These are phyloP conservation scores for Sylvilagus floridanus DNA, from an alignment of 2,797 vertebrate species.

Conservation along the genomic window DNA sequence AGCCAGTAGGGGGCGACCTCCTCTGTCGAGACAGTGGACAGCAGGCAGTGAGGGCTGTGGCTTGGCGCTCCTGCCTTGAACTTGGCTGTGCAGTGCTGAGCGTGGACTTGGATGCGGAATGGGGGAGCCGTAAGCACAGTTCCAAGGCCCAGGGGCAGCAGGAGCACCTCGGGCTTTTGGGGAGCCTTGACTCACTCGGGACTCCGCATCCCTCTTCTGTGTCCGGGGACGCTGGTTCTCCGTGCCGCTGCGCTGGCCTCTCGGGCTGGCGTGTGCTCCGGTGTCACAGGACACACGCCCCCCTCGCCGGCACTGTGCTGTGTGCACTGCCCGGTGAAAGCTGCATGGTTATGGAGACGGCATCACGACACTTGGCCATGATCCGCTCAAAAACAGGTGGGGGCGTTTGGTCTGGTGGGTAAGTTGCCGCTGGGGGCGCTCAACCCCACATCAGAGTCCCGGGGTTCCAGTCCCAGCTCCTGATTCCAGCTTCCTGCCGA, in stretches of 20 bases:
- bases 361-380: neutral
- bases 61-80: fast-evolving
- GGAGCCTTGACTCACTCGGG: neutral
- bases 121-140: fast-evolving
- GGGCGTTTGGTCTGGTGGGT: too few species aligned
- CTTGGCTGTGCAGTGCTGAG: neutral
- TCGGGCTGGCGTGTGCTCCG: fast-evolving
- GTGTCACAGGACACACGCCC: fast-evolving
- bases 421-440: too few species aligned
- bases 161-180: fast-evolving
- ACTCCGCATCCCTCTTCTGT: fast-evolving
- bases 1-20: fast-evolving
- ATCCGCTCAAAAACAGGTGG: neutral
- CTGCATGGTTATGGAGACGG: neutral
- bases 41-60: too few species aligned
- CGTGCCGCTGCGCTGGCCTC: fast-evolving
- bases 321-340: fast-evolving
- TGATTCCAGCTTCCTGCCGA: too few species aligned
- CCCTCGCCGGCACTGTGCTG: fast-evolving
- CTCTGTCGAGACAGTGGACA: neutral
- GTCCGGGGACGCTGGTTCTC: fast-evolving
- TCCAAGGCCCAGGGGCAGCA: fast-evolving
- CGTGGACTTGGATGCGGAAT: fast-evolving
- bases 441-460: too few species aligned
- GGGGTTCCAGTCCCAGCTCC: too few species aligned